Evolutionary conservation across 2,113 vertebrate species (phyloP), one percentile per base, ranked within the genome.

Genomic region (Gymnocephalus cernua): DNA sequence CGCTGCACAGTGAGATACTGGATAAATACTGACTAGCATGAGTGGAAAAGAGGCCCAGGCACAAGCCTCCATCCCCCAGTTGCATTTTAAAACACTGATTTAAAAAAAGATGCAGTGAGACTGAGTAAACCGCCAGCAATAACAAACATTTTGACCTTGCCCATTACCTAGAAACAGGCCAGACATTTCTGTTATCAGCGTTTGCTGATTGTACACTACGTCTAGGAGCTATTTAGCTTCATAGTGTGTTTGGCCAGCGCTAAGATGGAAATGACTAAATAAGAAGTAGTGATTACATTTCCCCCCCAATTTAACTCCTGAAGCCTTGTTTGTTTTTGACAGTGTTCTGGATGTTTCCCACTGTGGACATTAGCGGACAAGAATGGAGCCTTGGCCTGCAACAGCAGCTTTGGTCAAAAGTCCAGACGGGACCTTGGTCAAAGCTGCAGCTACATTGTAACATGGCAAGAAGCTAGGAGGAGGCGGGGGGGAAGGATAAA

Each of bases 241-340:
- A 72, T 62, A 66, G 79, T 59, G 54, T 19, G 21, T 82, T 59
- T 86, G 51, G 54, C 51, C 18, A 18, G 66, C 8, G 4, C 44
- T 67, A 35, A 56, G 25, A 74, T 71, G 65, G 51, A 65, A 65
- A 58, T 61, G 76, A 80, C 67, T 41, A 32, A 77, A 79, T 74
- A 82, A 38, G 79, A 82, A 57, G 23, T 47, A 59, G 50, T 74
- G 68, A 87, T 84, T 79, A 72, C 10, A 85, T 87, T 84, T 84
- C 61, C 74, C 68, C 67, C 85, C 69, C 58, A 82, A 77, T 88
- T 88, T 86, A 72, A 89, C 86, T 92, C 51, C 65, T 77, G 69
- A 79, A 76, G 21, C n/a, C 67, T 50, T 77, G 79, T 84, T 89
- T 81, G 38, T 81, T 87, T 64, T 87, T 70, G 82, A 89, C 53